Evolutionary conservation across 2,113 vertebrate genomes (phyloP).

Genomic region (Hemiscyllium ocellatum): DNA sequence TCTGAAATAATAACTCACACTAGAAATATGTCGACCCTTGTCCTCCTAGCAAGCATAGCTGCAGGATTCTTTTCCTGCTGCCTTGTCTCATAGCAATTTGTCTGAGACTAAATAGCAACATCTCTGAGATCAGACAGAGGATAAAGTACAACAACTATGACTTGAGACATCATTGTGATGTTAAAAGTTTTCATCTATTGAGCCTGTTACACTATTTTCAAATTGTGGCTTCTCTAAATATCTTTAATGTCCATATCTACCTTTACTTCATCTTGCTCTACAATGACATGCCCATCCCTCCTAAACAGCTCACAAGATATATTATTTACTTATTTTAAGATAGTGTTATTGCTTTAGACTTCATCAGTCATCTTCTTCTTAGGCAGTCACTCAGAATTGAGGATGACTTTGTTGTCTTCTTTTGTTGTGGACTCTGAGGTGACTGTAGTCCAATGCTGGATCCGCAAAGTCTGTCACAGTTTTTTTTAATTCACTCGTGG

Average conservation of each 20-base stretch:
- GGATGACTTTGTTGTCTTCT: too few species aligned
- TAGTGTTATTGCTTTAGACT: not conserved
- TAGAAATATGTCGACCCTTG: not conserved
- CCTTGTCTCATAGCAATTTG: not conserved
- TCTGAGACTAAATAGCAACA: not conserved
- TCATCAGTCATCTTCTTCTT: too few species aligned
- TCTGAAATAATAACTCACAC: not conserved
- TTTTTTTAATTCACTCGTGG: too few species aligned
- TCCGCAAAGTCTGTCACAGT: too few species aligned
- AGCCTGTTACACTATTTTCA: not conserved
- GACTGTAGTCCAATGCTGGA: too few species aligned
- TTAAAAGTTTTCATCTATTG: not conserved
- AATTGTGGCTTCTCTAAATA: not conserved
- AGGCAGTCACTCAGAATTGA: too few species aligned
- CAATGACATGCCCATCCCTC: not conserved
- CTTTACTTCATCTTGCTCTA: not conserved
- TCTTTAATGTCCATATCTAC: not conserved
- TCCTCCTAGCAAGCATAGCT: not conserved
- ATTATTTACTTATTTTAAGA: not conserved
- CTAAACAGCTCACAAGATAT: not conserved
- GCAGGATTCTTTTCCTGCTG: not conserved
- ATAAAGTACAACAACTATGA: not conserved
- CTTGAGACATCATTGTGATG: not conserved
- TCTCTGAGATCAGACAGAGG: not conserved
- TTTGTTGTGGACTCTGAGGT: too few species aligned